These are phyloP conservation scores for Gymnocypris eckloni DNA, from an alignment of 2,797 vertebrate genomes.

Conservation along the genomic window DNA sequence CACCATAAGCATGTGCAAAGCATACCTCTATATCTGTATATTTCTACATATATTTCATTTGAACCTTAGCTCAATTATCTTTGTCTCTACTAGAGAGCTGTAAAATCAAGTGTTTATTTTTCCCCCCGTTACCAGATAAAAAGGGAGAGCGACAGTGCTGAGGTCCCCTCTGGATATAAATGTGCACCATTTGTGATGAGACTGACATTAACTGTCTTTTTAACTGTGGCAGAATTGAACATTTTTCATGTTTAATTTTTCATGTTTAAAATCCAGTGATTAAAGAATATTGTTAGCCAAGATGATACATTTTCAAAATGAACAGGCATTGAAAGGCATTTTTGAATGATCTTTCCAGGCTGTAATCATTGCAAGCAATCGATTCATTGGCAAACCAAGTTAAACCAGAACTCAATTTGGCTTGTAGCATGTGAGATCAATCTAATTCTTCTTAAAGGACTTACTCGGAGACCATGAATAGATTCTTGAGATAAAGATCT, in stretches of 20 bases:
- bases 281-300: too few relatives aligned
- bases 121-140: background rate
- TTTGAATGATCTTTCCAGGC: too few relatives aligned
- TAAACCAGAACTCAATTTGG: background rate
- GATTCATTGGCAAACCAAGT: background rate
- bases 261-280: too few relatives aligned
- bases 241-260: background rate
- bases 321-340: too few relatives aligned
- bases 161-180: background rate
- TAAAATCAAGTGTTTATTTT: too few relatives aligned
- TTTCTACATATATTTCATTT: too few relatives aligned
- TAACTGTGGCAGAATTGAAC: slow-evolving; percentile 20
- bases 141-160: background rate
- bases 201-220: slow-evolving; percentile 11
- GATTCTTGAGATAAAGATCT: background rate
- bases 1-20: background rate
- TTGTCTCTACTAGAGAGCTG: too few relatives aligned
- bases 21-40: background rate
- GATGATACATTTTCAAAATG: too few relatives aligned
- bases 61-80: too few relatives aligned
- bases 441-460: background rate
- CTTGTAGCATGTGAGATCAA: background rate
- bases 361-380: background rate
- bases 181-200: slow-evolving; percentile 6
- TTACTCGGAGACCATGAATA: background rate